These are phyloP conservation scores for Neolamprologus sp. DNA, from an alignment of 2,113 vertebrate species.

Conservation along the genomic window DNA sequence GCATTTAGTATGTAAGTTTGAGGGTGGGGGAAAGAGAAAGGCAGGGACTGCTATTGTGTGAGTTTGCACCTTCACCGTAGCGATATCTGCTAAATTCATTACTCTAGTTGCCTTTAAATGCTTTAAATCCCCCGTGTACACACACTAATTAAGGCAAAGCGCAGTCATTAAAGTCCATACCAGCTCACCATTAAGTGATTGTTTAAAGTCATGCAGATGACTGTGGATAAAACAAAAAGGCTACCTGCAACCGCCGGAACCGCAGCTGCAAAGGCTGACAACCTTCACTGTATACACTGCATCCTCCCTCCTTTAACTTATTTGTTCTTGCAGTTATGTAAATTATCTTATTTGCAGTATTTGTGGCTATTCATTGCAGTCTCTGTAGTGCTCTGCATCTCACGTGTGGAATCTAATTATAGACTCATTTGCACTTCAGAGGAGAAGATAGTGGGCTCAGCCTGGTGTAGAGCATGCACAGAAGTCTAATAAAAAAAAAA, in stretches of 20 bases:
- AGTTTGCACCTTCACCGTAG: conserved; percentile 8
- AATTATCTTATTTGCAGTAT: conserved; percentile 20
- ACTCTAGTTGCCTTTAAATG: neutral
- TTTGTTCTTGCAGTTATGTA: neutral
- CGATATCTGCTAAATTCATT: neutral
- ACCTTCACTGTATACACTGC: neutral
- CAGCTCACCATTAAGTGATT: conserved; percentile 28
- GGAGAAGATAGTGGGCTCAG: conserved; percentile 22
- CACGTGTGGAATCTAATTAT: conserved; percentile 61
- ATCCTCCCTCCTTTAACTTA: neutral
- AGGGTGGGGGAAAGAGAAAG: neutral
- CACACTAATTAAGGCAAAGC: neutral
- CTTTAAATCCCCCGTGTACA: neutral
- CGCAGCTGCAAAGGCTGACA: neutral
- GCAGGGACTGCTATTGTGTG: neutral
- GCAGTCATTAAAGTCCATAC: conserved; percentile 35
- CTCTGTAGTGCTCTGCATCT: conserved; percentile 29
- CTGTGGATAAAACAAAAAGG: conserved; percentile 15
- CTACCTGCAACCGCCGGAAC: neutral
- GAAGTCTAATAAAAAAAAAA: conserved; percentile 14
- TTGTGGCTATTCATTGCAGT: conserved; percentile 25
- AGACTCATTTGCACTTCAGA: conserved; percentile 64
- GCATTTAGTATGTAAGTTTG: conserved; percentile 30
- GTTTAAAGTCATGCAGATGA: neutral
- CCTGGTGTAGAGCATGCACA: conserved; percentile 13